A percentile compares a stretch with the other conserved stretches of the same genome.
These are phyloP conservation scores for Brachypodius melanocephalos DNA, from an alignment of 2,113 vertebrate genomes.

Conservation along the genomic window DNA sequence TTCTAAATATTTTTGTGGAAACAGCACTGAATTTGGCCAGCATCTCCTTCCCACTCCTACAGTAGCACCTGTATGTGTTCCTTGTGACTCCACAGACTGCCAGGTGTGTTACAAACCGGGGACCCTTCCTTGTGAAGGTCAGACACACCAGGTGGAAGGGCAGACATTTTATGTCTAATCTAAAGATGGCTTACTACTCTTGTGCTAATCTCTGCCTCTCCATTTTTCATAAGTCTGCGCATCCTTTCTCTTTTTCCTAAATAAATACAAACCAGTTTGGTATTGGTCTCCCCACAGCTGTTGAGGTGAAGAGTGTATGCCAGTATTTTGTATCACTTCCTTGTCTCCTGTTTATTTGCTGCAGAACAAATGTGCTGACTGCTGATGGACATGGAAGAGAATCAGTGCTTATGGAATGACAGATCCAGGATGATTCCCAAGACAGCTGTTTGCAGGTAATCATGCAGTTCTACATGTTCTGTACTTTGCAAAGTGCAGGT, in stretches of 20 bases:
- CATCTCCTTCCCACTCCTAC: neutral
- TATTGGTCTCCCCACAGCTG: neutral
- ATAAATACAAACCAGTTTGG: neutral
- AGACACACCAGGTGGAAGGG: neutral
- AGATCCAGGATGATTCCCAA: neutral
- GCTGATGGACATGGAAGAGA: neutral
- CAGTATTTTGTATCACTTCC: neutral
- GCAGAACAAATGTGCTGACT: neutral
- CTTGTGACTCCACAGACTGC: neutral
- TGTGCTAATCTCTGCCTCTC: neutral
- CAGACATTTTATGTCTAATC: neutral
- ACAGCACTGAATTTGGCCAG: neutral
- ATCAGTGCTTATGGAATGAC: neutral
- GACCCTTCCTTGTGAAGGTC: neutral
- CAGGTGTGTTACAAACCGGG: neutral
- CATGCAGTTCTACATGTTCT: neutral
- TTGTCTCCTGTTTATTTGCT: neutral
- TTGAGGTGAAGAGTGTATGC: neutral
- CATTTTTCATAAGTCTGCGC: neutral
- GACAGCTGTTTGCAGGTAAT: neutral
- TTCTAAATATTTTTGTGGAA: conserved; percentile 46
- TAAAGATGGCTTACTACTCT: neutral
- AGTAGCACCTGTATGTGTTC: neutral
- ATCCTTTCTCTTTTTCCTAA: neutral
- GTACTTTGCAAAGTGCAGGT: neutral